Conservation (phyloP, 2,113 vertebrate species). For the Oncorhynchus clarkii region DNA sequence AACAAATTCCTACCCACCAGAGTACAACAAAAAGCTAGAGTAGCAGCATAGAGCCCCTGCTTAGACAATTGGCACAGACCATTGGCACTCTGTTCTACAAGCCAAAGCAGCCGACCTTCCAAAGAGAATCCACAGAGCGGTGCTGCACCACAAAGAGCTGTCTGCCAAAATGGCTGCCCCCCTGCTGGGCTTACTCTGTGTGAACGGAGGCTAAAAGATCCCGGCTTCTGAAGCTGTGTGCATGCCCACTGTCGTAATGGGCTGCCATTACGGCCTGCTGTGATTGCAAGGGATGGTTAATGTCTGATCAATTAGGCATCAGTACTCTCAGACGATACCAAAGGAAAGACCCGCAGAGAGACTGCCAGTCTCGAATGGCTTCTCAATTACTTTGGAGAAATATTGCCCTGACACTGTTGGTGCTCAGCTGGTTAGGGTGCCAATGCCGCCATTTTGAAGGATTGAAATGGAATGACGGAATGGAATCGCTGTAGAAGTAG, state of each 20-base stretch:
- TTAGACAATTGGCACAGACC: neutral
- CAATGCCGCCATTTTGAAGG: conserved; percentile 26
- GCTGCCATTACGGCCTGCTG: conserved; percentile 33
- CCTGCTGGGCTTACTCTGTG: neutral
- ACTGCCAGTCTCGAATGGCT: conserved; percentile 50
- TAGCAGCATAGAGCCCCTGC: neutral
- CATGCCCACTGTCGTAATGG: conserved; percentile 27
- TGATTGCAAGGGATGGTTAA: conserved; percentile 17
- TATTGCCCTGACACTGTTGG: neutral
- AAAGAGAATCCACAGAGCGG: conserved; percentile 12
- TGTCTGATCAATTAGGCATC: conserved; percentile 42
- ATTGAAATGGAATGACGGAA: conserved; percentile 1
- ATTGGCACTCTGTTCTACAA: conserved; percentile 1
- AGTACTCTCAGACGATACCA: conserved; percentile 19
- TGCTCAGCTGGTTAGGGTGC: conserved; percentile 17
- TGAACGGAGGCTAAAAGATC: conserved; percentile 2
- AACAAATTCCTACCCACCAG: too few relatives aligned
- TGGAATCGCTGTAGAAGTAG: neutral
- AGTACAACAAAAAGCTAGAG: neutral
- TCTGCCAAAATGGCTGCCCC: conserved; percentile 6
- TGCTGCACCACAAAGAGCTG: neutral
- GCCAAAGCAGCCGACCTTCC: conserved; percentile 2
- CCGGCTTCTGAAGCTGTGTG: neutral
- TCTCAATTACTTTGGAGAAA: conserved; percentile 31
- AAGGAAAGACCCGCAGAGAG: conserved; percentile 40